Conservation (phyloP, 92 coral and sea anemone genomes). For the Chrysogorgia sp. region DNA sequence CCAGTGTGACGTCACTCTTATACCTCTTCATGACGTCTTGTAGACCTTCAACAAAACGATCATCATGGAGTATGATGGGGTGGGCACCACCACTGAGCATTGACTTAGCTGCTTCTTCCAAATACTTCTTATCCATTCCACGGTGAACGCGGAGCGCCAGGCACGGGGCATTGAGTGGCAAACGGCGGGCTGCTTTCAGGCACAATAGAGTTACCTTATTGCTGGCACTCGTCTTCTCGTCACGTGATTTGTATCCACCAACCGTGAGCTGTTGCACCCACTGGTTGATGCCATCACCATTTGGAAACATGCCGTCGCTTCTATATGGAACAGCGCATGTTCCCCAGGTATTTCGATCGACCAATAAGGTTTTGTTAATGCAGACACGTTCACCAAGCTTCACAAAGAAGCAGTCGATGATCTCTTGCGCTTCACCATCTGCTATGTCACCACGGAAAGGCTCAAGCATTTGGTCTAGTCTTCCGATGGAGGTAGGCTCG, state of each 20-base stretch:
- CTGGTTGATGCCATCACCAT: conserved; percentile 77
- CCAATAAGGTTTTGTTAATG: conserved; percentile 63
- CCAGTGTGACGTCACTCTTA: conserved; percentile 1
- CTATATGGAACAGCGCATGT: conserved; percentile 68
- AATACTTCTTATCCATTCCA: conserved; percentile 53
- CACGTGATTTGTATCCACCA: conserved; percentile 76
- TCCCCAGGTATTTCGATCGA: conserved; percentile 67
- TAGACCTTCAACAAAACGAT: conserved; percentile 41
- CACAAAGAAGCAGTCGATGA: conserved; percentile 77
- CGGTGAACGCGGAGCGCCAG: conserved; percentile 70
- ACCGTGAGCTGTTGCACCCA: conserved; percentile 90
- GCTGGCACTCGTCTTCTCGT: conserved; percentile 54
- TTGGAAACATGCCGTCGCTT: conserved; percentile 71
- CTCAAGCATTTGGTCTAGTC: conserved; percentile 70
- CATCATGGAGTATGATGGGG: conserved; percentile 69
- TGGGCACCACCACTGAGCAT: conserved; percentile 84
- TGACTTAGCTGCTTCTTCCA: conserved; percentile 68
- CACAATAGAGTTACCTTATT: conserved; percentile 72
- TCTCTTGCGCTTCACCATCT: conserved; percentile 71
- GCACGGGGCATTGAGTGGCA: conserved; percentile 81
- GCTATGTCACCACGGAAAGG: conserved; percentile 62
- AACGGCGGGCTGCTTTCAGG: conserved; percentile 77
- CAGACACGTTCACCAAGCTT: conserved; percentile 78
- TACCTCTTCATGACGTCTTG: not conserved
- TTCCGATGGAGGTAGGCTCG: conserved; percentile 73